Conservation (phyloP, 2,797 vertebrate genomes). For the Tenualosa ilisha region DNA sequence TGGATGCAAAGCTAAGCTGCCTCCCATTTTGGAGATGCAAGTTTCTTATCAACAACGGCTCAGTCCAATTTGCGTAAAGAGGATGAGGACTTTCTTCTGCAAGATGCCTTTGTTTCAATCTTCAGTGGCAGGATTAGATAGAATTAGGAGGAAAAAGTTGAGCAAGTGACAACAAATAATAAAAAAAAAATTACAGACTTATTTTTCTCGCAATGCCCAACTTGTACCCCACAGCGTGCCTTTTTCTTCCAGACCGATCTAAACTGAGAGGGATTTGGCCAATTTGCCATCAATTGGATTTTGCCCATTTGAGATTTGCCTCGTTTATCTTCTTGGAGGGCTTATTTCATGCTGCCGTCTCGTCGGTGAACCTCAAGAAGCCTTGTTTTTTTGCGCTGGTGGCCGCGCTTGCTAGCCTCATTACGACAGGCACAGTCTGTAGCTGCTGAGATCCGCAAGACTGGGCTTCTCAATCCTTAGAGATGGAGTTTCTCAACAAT, state of each 20-base stretch:
- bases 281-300: conserved; percentile 47
- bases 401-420: conserved; percentile 34
- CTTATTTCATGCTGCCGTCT: conserved; percentile 48
- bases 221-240: conserved; percentile 42
- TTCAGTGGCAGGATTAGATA: conserved; percentile 36
- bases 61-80: conserved; percentile 31
- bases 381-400: conserved; percentile 30
- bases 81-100: conserved; percentile 33
- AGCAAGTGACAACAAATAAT: conserved; percentile 30
- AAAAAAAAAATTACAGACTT: neutral
- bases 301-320: conserved; percentile 45
- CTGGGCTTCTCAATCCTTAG: conserved; percentile 28
- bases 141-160: conserved; percentile 35
- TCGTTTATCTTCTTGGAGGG: conserved; percentile 47
- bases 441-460: conserved; percentile 37
- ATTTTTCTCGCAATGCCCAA: conserved; percentile 28
- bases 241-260: conserved; percentile 43
- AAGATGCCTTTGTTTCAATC: conserved; percentile 35
- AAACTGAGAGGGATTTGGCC: conserved; percentile 51
- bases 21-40: neutral
- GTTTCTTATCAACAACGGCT: conserved; percentile 27
- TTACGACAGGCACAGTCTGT: conserved; percentile 36
- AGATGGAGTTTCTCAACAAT: neutral
- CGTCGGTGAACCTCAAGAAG: conserved; percentile 39
- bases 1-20: neutral